Evolutionary conservation across 2,888 invertebrate species (phyloP).

Genomic region (Campaea margaritaria): DNA sequence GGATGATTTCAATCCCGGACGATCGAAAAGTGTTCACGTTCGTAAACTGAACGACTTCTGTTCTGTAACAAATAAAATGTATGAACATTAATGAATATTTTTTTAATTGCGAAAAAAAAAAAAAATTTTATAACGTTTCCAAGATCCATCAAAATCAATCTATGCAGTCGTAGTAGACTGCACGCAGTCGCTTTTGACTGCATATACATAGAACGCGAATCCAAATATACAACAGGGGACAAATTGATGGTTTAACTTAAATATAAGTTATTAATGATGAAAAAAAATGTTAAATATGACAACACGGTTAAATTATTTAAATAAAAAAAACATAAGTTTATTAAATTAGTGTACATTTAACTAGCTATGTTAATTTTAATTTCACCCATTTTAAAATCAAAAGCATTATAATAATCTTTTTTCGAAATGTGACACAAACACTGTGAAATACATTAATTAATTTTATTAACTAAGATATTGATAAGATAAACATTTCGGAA

Average conservation of each 20-base stretch:
- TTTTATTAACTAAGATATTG: too few species aligned
- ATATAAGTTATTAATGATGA: too few species aligned
- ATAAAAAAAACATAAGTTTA: conserved; percentile 6
- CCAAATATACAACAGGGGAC: too few species aligned
- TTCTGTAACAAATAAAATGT: conserved; percentile 20
- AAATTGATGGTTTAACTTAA: too few species aligned
- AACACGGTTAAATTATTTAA: conserved; percentile 27
- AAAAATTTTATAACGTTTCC: too few species aligned
- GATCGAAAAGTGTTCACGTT: conserved; percentile 13
- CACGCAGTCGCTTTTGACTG: too few species aligned
- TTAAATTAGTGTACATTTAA: conserved; percentile 28
- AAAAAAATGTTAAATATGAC: too few species aligned
- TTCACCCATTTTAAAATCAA: conserved; percentile 8
- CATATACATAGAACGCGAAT: too few species aligned
- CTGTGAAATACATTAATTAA: not conserved
- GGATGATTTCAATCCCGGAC: conserved; percentile 18
- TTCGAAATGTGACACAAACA: conserved; percentile 18
- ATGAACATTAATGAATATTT: not conserved
- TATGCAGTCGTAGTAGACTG: too few species aligned
- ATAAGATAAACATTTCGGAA: too few species aligned
- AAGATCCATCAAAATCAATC: too few species aligned
- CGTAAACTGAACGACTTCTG: conserved; percentile 6
- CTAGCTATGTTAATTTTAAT: conserved; percentile 26
- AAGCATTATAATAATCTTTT: conserved; percentile 7
- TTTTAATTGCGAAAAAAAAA: too few species aligned